These are phyloP conservation scores for Drosophila tanythrix DNA, from an alignment of 2,888 invertebrate species.

Conservation along the genomic window DNA sequence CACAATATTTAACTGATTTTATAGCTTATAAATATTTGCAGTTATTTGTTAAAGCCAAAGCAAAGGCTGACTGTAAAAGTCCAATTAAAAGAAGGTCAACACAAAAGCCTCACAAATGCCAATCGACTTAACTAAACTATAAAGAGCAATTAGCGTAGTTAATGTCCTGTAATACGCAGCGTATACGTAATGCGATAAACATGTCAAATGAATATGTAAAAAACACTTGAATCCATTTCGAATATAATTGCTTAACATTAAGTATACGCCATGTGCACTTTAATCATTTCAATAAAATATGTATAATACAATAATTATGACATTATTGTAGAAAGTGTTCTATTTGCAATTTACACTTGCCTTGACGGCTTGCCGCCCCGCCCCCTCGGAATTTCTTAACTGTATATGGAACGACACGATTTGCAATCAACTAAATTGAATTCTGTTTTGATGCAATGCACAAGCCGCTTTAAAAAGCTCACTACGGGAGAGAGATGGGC, in stretches of 20 bases:
- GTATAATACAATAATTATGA: background rate
- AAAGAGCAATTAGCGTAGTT: conserved; percentile 5
- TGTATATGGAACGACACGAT: conserved; percentile 46
- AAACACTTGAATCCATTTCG: background rate
- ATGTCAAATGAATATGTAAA: background rate
- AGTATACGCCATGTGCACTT: conserved; percentile 23
- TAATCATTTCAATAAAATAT: background rate
- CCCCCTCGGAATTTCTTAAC: conserved; percentile 26
- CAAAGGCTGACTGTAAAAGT: conserved; percentile 1
- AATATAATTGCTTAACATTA: conserved; percentile 1
- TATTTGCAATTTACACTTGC: background rate
- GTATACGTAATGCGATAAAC: conserved; percentile 35
- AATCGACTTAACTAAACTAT: conserved; percentile 3
- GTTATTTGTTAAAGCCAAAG: conserved; percentile 11
- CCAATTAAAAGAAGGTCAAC: background rate
- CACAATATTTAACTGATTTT: conserved; percentile 19
- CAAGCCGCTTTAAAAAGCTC: conserved; percentile 32
- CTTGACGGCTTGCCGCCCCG: background rate
- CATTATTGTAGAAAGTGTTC: background rate
- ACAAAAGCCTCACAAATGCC: conserved; percentile 2
- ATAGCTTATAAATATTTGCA: conserved; percentile 1
- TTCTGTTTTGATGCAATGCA: conserved; percentile 71
- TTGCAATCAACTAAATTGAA: conserved; percentile 79
- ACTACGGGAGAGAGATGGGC: background rate
- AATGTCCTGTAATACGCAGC: conserved; percentile 6